Evolutionary conservation across 2,797 vertebrate species (phyloP), one percentile per base, ranked within the genome.

Genomic region (Eulemur albifrons): DNA sequence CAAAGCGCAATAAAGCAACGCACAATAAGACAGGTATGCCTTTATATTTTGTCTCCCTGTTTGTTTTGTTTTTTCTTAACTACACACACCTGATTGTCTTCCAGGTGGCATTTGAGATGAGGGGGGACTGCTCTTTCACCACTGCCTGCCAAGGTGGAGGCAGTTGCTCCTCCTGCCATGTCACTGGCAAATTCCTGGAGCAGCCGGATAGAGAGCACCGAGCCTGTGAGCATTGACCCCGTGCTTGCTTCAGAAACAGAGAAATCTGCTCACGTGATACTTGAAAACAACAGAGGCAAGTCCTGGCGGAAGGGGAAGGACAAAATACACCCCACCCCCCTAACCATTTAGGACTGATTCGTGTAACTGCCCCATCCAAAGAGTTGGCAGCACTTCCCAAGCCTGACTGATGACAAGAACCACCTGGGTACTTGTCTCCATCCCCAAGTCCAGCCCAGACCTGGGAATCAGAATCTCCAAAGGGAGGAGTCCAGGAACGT

Each of bases 251-350:
- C 76, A 57, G 27, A 75, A 32, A 59, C 4, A 21, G 75, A 75
- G 81, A 70, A 45, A 80, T 25, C 5, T 18, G 38, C 52, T 70
- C 40, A n/a, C 20, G 20, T 1, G n/a, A 43, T 1, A 48, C 0
- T 21, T 54, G 11, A 59, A 61, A 59, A 18, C 21, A n/a, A 48
- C 38, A 38, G 35, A 50, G 48, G 25, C 32, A 3, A 69, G 25
- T 35, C 15, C 5, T 38, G 13, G 21, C 17, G 17, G 59, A 50
- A 40, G 54, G 15, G 6, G 1, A 11, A 52, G 59, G 21, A 7
- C 0, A 61, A 13, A 1, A 5, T 7, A 18, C 6, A 13, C 5
- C 40, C 40, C 40, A 7, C 2, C 27, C 3, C 7, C 4, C 0
- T 11, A 10, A 21, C 23, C 23, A 3, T 27, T 52, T 57, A 5